Evolutionary conservation across 2,113 vertebrate species (phyloP), one percentile per base, ranked within the genome.

Genomic region (Neomonachus schauinslandi): DNA sequence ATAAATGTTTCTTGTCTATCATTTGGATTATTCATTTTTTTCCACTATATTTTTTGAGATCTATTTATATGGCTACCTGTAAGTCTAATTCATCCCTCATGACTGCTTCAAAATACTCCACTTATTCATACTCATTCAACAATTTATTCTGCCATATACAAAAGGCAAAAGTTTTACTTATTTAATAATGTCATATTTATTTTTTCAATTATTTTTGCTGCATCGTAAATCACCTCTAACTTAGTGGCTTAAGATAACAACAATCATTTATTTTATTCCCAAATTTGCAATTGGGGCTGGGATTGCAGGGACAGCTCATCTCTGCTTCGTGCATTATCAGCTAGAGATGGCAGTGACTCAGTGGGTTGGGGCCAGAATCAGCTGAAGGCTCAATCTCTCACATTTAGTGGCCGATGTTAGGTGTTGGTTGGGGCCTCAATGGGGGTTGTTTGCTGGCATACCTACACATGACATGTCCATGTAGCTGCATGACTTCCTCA

Each of bases 31-130:
- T 63, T 71, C 33, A 7, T 51, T 93, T 91, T 88, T 91, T 88
- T 83, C 84, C 22, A 53, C 21, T 77, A 12, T 67, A 26, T 81
- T 87, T 84, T 95, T 94, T 86, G 49, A 92, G 24, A 61, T 87
- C 57, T 87, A 13, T 53, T 76, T 24, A 12, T 61, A 28, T 82
- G 92, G 39, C 24, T 89, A 8, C 69, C 19, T 63, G 13, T 67
- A 92, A 89, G 83, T 49, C n/a, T 77, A 69, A 94, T 76, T 79
- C 24, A 49, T 71, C 21, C 26, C 59, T 90, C 67, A n/a, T 92
- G 39, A 76, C 42, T 92, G 19, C 82, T 88, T 87, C 88, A 85
- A 59, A 96, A 84, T 80, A 69, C 7, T 84, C 55, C 67, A 69
- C 39, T 69, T 83, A 91, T 49, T 83, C 55, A 46, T 87, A 80